A percentile compares a stretch with the other conserved stretches of the same genome.
These are phyloP conservation scores for Anoura caudifer DNA, from an alignment of 2,113 vertebrate genomes.

Conservation along the genomic window DNA sequence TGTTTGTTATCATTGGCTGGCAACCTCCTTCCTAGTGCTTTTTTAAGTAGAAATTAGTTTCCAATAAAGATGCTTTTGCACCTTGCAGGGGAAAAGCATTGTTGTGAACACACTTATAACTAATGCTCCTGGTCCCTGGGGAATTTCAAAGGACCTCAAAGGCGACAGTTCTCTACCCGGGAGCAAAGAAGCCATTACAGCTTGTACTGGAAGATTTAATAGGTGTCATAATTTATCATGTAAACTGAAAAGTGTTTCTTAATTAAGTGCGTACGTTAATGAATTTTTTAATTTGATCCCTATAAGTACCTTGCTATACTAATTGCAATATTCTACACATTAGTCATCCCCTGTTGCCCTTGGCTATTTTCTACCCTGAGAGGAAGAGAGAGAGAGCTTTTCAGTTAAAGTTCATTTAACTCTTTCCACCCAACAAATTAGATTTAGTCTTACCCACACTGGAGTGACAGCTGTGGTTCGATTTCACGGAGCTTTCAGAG, in stretches of 20 bases:
- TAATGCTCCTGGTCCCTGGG: slow-evolving; percentile 84
- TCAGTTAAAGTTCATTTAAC: slow-evolving; percentile 95
- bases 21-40: slow-evolving; percentile 54
- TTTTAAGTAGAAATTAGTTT: slow-evolving; percentile 74
- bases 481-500: neutral
- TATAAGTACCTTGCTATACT: slow-evolving; percentile 99
- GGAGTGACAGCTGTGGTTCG: slow-evolving; percentile 73
- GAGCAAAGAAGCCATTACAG: slow-evolving; percentile 96
- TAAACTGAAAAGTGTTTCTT: slow-evolving; percentile 99
- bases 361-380: slow-evolving; percentile 97
- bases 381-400: slow-evolving; percentile 85
- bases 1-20: slow-evolving; percentile 38
- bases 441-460: slow-evolving; percentile 67
- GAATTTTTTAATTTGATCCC: slow-evolving; percentile 99
- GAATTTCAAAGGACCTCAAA: slow-evolving; percentile 88
- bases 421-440: slow-evolving; percentile 89
- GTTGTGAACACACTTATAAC: slow-evolving; percentile 86
- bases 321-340: slow-evolving; percentile 99
- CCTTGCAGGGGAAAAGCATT: slow-evolving; percentile 64
- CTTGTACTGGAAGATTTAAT: slow-evolving; percentile 98
- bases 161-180: slow-evolving; percentile 90
- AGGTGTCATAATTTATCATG: slow-evolving; percentile 99
- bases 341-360: slow-evolving; percentile 99
- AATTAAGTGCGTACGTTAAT: slow-evolving; percentile 99
- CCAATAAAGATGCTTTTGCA: slow-evolving; percentile 54